These are phyloP conservation scores for Camponotus vicinus DNA, from an alignment of 1,140 invertebrate species.

Conservation along the genomic window DNA sequence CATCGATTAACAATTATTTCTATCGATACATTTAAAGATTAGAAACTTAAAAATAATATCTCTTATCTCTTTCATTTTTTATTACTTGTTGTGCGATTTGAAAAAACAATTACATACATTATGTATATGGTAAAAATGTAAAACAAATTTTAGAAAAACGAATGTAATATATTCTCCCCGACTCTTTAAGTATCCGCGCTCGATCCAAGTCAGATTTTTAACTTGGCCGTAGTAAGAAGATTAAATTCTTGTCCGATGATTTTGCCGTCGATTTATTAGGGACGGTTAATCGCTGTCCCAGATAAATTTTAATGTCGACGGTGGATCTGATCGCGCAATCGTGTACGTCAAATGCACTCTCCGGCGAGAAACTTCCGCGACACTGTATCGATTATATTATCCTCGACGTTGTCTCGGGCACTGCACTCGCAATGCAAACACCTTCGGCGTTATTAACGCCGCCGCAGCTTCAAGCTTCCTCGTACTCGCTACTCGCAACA, in stretches of 20 bases:
- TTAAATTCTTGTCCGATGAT: conserved; percentile 9
- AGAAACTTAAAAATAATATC: too few relatives aligned
- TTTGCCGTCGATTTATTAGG: conserved; percentile 6
- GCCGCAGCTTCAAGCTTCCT: conserved; percentile 27
- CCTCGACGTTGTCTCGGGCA: conserved; percentile 16
- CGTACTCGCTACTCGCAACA: conserved; percentile 14
- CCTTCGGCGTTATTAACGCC: conserved; percentile 67
- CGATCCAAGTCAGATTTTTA: conserved; percentile 13
- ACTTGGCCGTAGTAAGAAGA: neutral
- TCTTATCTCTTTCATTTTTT: neutral
- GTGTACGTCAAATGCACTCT: conserved; percentile 57
- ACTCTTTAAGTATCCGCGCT: neutral
- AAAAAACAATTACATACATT: neutral
- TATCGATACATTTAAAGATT: neutral
- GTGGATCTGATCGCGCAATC: conserved; percentile 47
- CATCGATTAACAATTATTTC: neutral
- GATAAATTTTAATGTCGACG: conserved; percentile 5
- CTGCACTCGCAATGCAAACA: conserved; percentile 9
- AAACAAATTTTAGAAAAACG: neutral
- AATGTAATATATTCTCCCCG: neutral
- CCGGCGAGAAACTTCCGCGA: conserved; percentile 46
- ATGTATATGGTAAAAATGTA: neutral
- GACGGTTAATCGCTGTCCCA: conserved; percentile 23
- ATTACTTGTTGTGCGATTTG: neutral
- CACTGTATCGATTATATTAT: conserved; percentile 67